A percentile compares a stretch with the other conserved stretches of the same genome.
phyloP scores from a whole-genome alignment of 2,888 invertebrate species.

The Phyto melanocephala region DNA sequence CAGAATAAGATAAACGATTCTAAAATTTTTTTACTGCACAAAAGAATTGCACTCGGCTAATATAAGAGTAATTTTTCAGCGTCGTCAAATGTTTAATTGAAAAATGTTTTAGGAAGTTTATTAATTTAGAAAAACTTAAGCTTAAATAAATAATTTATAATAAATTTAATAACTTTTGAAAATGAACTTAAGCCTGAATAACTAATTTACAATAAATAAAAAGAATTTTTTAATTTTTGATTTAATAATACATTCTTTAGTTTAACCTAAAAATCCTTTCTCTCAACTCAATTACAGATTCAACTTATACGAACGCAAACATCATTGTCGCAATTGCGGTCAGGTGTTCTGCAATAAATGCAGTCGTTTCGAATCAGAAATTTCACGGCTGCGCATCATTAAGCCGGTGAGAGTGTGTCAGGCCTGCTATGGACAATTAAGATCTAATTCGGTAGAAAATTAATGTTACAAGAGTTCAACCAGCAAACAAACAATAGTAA shows the following conservation, averaged over 20 bases:
- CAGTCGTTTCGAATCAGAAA: constrained; percentile 97
- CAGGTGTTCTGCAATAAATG: constrained; percentile 98
- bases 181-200: no score
- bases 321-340: constrained; percentile 98
- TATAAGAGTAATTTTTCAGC: no score
- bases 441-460: constrained; percentile 75
- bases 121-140: no score
- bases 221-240: no score
- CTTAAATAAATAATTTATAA: no score
- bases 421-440: constrained; percentile 87
- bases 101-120: no score
- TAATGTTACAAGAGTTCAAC: constrained; percentile 64
- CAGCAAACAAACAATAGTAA: constrained; percentile 28
- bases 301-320: constrained; percentile 95
- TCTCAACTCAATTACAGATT: constrained; percentile 80
- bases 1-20: no score
- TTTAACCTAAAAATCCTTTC: not conserved
- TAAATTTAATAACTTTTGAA: no score
- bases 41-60: no score
- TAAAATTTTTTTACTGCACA: no score
- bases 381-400: constrained; percentile 92
- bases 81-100: no score
- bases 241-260: not conserved
- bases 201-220: no score
- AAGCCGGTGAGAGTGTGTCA: constrained; percentile 98